These are phyloP conservation scores for Drosophila jambulina DNA, from an alignment of 1,140 invertebrate genomes.

Conservation along the genomic window DNA sequence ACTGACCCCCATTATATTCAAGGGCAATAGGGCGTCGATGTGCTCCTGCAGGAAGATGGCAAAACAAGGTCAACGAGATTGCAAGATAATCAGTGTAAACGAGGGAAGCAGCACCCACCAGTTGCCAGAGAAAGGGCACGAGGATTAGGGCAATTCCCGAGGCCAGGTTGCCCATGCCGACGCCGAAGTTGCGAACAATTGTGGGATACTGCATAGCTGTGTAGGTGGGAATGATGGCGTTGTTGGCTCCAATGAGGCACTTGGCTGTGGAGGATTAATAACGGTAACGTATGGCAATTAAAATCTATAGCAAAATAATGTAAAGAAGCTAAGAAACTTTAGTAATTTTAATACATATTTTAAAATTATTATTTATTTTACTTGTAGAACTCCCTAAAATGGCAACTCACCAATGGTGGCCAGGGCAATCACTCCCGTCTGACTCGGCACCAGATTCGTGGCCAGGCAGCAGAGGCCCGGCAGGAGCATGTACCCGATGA, in stretches of 20 bases:
- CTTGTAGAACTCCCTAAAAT: not conserved
- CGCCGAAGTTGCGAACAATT: slow-evolving; percentile 89
- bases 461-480: slow-evolving; percentile 88
- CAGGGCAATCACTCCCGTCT: slow-evolving; percentile 86
- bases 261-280: slow-evolving; percentile 85
- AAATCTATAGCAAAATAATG: not conserved
- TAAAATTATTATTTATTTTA: too few relatives aligned
- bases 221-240: slow-evolving; percentile 90
- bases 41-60: slow-evolving; percentile 57
- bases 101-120: slow-evolving; percentile 86
- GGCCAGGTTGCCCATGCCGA: slow-evolving; percentile 89
- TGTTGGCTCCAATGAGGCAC: slow-evolving; percentile 89
- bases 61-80: not conserved
- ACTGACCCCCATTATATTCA: slow-evolving; percentile 87
- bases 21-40: slow-evolving; percentile 87
- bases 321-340: not conserved
- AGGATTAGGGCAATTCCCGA: slow-evolving; percentile 89
- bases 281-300: not conserved
- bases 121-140: slow-evolving; percentile 90
- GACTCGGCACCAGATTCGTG: slow-evolving; percentile 86
- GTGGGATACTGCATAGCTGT: slow-evolving; percentile 91
- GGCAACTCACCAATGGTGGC: slow-evolving; percentile 86
- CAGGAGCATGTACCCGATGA: slow-evolving; percentile 88
- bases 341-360: not conserved
- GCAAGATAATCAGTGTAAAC: not conserved